phyloP scores from a whole-genome alignment of 2,888 invertebrate species.

The Polymixis lichenea region DNA sequence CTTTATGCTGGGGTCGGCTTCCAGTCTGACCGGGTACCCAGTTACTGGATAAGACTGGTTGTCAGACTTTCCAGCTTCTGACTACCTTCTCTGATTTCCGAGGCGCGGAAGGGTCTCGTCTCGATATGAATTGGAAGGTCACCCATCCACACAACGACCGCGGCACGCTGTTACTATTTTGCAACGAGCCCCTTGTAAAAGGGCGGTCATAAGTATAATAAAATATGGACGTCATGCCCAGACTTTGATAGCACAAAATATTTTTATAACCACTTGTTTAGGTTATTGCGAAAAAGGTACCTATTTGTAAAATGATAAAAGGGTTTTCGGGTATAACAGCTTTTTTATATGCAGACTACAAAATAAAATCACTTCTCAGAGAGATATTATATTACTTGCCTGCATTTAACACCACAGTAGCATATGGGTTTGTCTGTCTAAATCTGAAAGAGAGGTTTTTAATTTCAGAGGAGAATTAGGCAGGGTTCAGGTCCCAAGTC shows the following conservation, averaged over 20 bases:
- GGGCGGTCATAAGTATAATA: conserved; percentile 15
- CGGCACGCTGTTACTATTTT: background rate
- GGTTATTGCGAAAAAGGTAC: conserved; percentile 18
- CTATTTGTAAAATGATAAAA: conserved; percentile 41
- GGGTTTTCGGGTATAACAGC: conserved; percentile 14
- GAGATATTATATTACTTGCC: background rate
- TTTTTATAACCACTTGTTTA: conserved; percentile 20
- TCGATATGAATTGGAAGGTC: background rate
- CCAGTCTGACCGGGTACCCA: background rate
- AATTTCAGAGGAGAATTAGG: background rate
- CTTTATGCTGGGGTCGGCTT: background rate
- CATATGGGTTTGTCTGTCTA: too few species aligned
- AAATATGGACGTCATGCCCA: conserved; percentile 20
- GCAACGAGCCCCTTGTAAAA: background rate
- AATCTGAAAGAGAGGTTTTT: background rate
- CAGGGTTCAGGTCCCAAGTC: background rate
- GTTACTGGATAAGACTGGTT: background rate
- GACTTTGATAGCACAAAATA: conserved; percentile 12
- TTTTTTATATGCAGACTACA: conserved; percentile 16
- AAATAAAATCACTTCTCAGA: background rate
- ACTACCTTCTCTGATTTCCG: background rate
- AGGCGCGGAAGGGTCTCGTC: background rate
- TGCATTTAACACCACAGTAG: background rate
- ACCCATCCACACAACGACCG: background rate
- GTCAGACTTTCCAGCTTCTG: background rate